Conservation (phyloP, 2,888 invertebrate genomes). For the Scrobipalpa atriplicella region DNA sequence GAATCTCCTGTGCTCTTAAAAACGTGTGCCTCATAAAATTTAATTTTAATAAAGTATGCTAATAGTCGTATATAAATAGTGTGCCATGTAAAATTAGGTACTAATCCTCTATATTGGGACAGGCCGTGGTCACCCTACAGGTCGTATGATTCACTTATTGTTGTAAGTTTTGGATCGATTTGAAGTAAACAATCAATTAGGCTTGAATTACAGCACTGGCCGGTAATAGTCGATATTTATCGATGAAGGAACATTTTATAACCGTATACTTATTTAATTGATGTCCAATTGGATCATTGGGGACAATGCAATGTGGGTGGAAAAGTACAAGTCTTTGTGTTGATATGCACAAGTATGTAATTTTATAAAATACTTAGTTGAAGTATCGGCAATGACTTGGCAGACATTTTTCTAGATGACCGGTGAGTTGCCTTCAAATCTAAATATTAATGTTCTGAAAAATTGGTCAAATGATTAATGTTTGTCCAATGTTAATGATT, state of each 20-base stretch:
- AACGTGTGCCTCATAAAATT: no score
- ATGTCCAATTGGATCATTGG: conserved; percentile 66
- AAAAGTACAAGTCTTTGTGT: conserved; percentile 52
- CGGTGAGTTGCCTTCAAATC: no score
- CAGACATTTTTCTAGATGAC: no score
- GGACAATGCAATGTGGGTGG: conserved; percentile 57
- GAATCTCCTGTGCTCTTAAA: no score
- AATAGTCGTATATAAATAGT: no score
- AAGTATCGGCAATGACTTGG: no score
- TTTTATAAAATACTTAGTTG: not conserved
- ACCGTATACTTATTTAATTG: conserved; percentile 78
- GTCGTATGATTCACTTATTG: conserved; percentile 73
- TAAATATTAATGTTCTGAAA: no score
- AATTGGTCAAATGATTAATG: no score
- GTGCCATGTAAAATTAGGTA: no score
- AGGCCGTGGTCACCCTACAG: conserved; percentile 48
- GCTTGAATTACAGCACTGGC: conserved; percentile 69
- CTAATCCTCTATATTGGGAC: not conserved
- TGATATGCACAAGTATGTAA: conserved; percentile 34
- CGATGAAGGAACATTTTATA: conserved; percentile 75
- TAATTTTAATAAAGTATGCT: no score
- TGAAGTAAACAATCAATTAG: conserved; percentile 78
- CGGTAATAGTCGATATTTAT: conserved; percentile 75
- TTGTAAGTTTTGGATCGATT: conserved; percentile 69
- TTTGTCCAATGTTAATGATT: no score